Evolutionary conservation across 2,113 vertebrate genomes (phyloP).

Genomic region (Microtus ochrogaster): DNA sequence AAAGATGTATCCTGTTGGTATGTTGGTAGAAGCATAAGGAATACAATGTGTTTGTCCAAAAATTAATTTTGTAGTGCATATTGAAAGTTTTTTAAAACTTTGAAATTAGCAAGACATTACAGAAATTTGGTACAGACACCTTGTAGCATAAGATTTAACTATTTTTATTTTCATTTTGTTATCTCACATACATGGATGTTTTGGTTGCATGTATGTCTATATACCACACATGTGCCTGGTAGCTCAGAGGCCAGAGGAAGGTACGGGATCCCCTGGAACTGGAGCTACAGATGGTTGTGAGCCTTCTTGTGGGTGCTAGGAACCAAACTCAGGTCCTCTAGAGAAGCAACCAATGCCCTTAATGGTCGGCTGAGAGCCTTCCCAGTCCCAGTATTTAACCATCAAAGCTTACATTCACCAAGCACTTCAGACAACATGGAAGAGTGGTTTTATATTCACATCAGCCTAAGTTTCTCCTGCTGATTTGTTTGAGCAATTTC

Average conservation of each 20-base stretch:
- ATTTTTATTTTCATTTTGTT: neutral
- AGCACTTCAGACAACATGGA: neutral
- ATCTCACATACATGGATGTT: neutral
- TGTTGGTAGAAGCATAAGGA: conserved; percentile 3
- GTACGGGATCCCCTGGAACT: neutral
- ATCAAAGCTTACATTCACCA: conserved; percentile 15
- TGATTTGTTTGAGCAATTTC: neutral
- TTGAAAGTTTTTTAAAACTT: conserved; percentile 25
- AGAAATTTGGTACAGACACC: neutral
- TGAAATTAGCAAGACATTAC: conserved; percentile 6
- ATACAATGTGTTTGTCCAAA: conserved; percentile 24
- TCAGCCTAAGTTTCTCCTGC: neutral
- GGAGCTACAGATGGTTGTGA: neutral
- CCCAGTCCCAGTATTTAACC: neutral
- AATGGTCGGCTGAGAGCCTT: neutral
- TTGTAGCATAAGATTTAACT: conserved; percentile 17
- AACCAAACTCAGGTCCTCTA: too few relatives aligned
- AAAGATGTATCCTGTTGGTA: conserved; percentile 20
- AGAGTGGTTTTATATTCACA: conserved; percentile 13
- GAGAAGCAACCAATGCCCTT: neutral
- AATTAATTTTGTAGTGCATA: conserved; percentile 40
- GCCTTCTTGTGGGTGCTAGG: neutral
- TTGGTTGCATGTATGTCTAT: neutral
- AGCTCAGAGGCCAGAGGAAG: neutral
- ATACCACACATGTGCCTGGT: neutral